Percentiles rank a stretch among this genome's conserved stretches.
Evolutionary conservation across 2,888 invertebrate genomes (phyloP).

Genomic region (Mechanitis mazaeus): DNA sequence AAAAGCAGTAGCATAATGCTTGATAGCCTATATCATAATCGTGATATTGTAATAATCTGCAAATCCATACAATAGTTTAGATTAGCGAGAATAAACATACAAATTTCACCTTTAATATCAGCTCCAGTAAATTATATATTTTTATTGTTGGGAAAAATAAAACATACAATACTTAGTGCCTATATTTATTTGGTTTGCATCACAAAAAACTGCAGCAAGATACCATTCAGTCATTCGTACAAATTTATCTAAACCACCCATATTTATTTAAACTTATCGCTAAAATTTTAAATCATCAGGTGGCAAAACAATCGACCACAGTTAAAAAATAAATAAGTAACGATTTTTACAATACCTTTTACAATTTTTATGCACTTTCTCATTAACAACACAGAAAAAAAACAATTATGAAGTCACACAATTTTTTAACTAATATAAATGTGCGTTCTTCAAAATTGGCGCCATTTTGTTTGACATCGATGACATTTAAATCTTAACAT

Average conservation of each 20-base stretch:
- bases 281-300: constrained; percentile 29
- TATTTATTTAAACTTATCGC: constrained; percentile 28
- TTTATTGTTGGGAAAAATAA: constrained; percentile 17
- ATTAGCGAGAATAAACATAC: too few species aligned
- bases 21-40: too few species aligned
- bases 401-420: constrained; percentile 20
- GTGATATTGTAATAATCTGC: too few species aligned
- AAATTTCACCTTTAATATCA: too few species aligned
- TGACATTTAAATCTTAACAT: constrained; percentile 19
- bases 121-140: too few species aligned
- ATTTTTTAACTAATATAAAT: constrained; percentile 16
- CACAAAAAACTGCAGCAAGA: constrained; percentile 45
- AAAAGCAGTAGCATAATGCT: too few species aligned
- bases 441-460: constrained; percentile 27
- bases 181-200: constrained; percentile 68
- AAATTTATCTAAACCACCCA: constrained; percentile 28
- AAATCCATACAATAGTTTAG: too few species aligned
- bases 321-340: constrained; percentile 47
- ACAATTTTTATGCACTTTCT: constrained; percentile 42
- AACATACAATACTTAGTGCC: constrained; percentile 33
- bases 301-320: constrained; percentile 29
- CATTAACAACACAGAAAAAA: constrained; percentile 28
- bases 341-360: constrained; percentile 43
- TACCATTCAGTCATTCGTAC: constrained; percentile 30
- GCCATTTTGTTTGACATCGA: constrained; percentile 14